These are phyloP conservation scores for Acanthopleura granulata DNA, from an alignment of 2,888 invertebrate species.

Conservation along the genomic window DNA sequence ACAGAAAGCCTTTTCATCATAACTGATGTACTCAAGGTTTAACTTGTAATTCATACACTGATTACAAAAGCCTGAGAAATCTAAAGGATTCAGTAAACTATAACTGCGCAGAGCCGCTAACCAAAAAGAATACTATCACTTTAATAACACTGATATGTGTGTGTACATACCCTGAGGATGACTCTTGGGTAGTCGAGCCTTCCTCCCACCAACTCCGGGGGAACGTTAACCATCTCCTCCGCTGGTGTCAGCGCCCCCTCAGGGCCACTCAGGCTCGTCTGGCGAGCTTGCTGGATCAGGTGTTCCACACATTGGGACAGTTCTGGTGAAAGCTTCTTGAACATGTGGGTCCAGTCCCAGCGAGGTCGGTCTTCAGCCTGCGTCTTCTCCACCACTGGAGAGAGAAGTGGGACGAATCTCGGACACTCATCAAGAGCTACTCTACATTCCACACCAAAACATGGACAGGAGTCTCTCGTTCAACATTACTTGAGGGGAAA, in stretches of 20 bases:
- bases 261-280: slow-evolving; percentile 41
- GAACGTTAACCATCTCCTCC: slow-evolving; percentile 39
- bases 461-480: too few species aligned
- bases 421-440: too few species aligned
- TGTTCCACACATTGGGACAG: slow-evolving; percentile 54
- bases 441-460: too few species aligned
- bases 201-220: slow-evolving; percentile 49
- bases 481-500: too few species aligned
- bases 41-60: too few species aligned
- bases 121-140: too few species aligned
- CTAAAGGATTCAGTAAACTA: too few species aligned
- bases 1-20: too few species aligned
- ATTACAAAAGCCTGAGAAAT: too few species aligned
- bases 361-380: slow-evolving; percentile 52
- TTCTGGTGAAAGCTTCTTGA: slow-evolving; percentile 57
- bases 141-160: background rate
- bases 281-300: slow-evolving; percentile 43
- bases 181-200: slow-evolving; percentile 58
- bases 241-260: slow-evolving; percentile 40
- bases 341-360: slow-evolving; percentile 63
- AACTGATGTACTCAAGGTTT: too few species aligned
- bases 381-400: slow-evolving; percentile 56
- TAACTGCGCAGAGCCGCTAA: too few species aligned
- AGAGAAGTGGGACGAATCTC: slow-evolving; percentile 18
- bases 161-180: slow-evolving; percentile 49